A percentile compares a stretch with the other conserved stretches of the same genome.
Evolutionary conservation across 2,888 invertebrate genomes (phyloP).

Genomic region (Epinotia brunnichana): DNA sequence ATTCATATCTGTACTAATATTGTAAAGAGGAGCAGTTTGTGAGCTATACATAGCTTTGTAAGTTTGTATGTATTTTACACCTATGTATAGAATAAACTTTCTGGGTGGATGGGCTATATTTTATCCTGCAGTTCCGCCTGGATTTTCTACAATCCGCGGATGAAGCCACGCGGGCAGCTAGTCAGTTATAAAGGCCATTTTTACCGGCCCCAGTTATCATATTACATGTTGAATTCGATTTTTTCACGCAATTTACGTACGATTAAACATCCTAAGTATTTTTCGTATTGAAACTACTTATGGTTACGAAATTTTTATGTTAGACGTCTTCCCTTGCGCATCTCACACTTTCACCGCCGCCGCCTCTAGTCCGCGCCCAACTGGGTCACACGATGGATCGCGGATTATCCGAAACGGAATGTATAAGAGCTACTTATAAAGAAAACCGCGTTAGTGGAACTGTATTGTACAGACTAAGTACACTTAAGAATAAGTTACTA

Average conservation of each 20-base stretch:
- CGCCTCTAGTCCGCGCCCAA: slow-evolving; percentile 58
- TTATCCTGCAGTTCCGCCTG: no score
- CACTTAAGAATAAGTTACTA: neutral
- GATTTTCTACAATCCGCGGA: no score
- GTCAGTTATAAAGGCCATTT: no score
- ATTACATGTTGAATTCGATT: neutral
- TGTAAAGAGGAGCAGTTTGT: no score
- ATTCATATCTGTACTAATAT: no score
- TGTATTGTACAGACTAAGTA: slow-evolving; percentile 13
- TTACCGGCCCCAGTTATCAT: no score
- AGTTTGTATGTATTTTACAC: no score
- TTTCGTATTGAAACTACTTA: slow-evolving; percentile 49
- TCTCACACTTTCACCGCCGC: slow-evolving; percentile 77
- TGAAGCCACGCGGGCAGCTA: no score
- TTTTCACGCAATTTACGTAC: neutral
- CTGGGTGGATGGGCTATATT: no score
- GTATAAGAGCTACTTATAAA: slow-evolving; percentile 16
- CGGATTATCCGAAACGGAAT: slow-evolving; percentile 55
- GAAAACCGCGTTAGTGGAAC: slow-evolving; percentile 15
- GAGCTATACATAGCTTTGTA: no score
- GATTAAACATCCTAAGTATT: neutral
- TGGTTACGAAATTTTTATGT: slow-evolving; percentile 74
- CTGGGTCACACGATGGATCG: slow-evolving; percentile 65
- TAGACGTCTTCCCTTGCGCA: slow-evolving; percentile 61
- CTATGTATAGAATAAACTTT: no score